Evolutionary conservation across 2,113 vertebrate species (phyloP).

Genomic region (Galemys pyrenaicus): DNA sequence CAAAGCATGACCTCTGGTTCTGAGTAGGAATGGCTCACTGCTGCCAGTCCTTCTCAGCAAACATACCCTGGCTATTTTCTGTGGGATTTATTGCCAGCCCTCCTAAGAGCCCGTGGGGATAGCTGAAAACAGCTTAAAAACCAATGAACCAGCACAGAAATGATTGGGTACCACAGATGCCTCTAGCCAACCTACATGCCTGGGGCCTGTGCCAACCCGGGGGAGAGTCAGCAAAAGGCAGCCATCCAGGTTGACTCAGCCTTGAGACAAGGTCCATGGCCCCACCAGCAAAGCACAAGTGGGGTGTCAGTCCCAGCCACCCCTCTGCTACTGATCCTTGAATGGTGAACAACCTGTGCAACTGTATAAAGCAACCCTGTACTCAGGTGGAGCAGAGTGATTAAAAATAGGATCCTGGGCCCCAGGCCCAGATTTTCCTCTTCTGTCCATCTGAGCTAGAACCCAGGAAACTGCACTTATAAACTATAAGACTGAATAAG

Average conservation of each 20-base stretch:
- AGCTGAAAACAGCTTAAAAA: conserved; percentile 43
- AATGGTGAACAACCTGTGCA: background rate
- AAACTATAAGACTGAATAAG: background rate
- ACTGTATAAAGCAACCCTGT: rapidly evolving
- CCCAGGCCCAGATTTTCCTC: background rate
- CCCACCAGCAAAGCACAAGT: background rate
- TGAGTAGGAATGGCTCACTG: background rate
- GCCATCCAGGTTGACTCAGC: background rate
- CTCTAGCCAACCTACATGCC: background rate
- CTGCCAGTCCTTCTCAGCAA: background rate
- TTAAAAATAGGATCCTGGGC: conserved; percentile 46
- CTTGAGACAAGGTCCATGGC: rapidly evolving
- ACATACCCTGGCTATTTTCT: background rate
- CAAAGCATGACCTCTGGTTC: background rate
- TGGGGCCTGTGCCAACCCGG: background rate
- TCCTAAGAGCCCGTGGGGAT: background rate
- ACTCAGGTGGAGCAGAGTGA: background rate
- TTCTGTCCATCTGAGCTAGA: background rate
- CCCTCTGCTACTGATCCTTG: rapidly evolving
- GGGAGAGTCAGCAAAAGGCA: background rate
- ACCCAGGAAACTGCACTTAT: background rate
- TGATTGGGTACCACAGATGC: rapidly evolving
- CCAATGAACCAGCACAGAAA: conserved; percentile 1
- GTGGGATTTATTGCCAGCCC: background rate
- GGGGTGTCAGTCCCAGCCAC: background rate